Conservation (phyloP, 2,888 invertebrate genomes). For the Microctonus brassicae region DNA sequence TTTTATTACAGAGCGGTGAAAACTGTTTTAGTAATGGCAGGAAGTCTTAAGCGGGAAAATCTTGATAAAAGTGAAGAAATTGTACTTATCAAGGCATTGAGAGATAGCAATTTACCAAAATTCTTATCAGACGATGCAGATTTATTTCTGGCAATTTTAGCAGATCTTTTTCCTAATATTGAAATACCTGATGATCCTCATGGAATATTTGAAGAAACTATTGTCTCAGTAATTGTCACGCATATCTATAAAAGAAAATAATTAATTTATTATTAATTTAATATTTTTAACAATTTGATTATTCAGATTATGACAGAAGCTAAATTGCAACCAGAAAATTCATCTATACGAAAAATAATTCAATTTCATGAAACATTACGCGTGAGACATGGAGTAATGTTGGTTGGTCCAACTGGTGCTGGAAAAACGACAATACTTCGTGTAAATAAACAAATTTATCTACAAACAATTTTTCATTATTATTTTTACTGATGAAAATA, state of each 20-base stretch:
- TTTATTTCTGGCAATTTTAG: conserved; percentile 87
- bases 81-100: conserved; percentile 85
- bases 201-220: conserved; percentile 79
- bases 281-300: conserved; percentile 9
- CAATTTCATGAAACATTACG: conserved; percentile 93
- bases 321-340: conserved; percentile 77
- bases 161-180: conserved; percentile 91
- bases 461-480: neutral
- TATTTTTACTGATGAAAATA: neutral
- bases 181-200: conserved; percentile 85
- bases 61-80: conserved; percentile 88
- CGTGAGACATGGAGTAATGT: conserved; percentile 92
- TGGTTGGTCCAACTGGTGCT: conserved; percentile 91
- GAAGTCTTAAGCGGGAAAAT: conserved; percentile 86
- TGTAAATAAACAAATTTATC: conserved; percentile 68
- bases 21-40: conserved; percentile 93
- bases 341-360: conserved; percentile 82
- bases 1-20: conserved; percentile 81
- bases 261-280: conserved; percentile 60
- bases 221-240: conserved; percentile 56
- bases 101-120: conserved; percentile 92
- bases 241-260: neutral
- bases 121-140: conserved; percentile 88
- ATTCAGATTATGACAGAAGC: conserved; percentile 71
- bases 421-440: conserved; percentile 85